phyloP scores from a whole-genome alignment of 2,888 invertebrate genomes.

The Metellina segmentata region DNA sequence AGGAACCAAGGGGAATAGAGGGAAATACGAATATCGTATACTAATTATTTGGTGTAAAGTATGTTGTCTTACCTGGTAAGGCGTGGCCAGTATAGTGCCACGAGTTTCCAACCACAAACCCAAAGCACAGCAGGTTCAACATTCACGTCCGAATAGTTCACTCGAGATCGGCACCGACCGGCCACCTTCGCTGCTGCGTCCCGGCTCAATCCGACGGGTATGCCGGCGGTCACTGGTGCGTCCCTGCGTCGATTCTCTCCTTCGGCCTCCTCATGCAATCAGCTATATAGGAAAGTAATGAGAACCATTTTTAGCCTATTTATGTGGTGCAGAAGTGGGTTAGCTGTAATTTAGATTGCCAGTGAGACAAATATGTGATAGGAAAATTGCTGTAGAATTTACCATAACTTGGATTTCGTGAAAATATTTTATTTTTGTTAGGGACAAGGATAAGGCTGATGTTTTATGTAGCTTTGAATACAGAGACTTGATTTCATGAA shows the following conservation, averaged over 20 bases:
- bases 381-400: no score
- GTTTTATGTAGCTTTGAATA: no score
- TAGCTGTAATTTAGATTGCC: no score
- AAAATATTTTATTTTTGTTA: no score
- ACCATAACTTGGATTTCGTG: no score
- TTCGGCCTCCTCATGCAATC: constrained; percentile 5
- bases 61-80: constrained; percentile 65
- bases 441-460: no score
- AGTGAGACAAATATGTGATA: no score
- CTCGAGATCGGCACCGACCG: constrained; percentile 38
- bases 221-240: neutral
- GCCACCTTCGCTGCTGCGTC: constrained; percentile 8
- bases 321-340: no score
- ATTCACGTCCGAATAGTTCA: constrained; percentile 64
- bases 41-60: neutral
- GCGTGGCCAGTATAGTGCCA: constrained; percentile 75
- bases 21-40: no score
- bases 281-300: constrained; percentile 3
- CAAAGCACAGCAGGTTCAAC: constrained; percentile 75
- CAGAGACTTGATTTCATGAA: no score
- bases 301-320: no score
- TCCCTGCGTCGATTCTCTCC: neutral
- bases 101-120: constrained; percentile 76
- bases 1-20: no score
- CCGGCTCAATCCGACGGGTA: neutral